Evolutionary conservation across 2,888 invertebrate genomes (phyloP).

Genomic region (Dicycla oo): DNA sequence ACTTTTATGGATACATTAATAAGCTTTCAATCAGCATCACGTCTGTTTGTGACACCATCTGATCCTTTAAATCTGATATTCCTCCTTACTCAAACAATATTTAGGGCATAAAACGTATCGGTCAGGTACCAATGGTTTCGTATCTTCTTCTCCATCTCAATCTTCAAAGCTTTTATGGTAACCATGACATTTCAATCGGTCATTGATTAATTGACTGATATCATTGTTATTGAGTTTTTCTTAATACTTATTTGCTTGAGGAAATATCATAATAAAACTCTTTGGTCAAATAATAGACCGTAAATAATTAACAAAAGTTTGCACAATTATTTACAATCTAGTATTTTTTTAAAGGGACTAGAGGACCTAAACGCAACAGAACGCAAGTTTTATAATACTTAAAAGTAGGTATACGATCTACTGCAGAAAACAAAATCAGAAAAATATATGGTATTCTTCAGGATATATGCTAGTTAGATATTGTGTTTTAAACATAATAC

Average conservation of each 20-base stretch:
- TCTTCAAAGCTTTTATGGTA: slow-evolving; percentile 49
- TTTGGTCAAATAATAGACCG: neutral
- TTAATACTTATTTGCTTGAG: neutral
- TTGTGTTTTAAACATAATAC: too few relatives aligned
- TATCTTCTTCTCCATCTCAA: slow-evolving; percentile 20
- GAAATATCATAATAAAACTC: too few relatives aligned
- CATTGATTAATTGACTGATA: slow-evolving; percentile 47
- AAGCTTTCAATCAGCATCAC: neutral
- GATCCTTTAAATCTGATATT: slow-evolving; percentile 13
- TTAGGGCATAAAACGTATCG: neutral
- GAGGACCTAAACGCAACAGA: too few relatives aligned
- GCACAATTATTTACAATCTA: too few relatives aligned
- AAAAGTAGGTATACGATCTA: too few relatives aligned
- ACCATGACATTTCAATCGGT: slow-evolving; percentile 66
- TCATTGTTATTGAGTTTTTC: neutral
- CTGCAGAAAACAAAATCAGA: too few relatives aligned
- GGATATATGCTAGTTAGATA: too few relatives aligned
- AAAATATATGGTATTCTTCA: too few relatives aligned
- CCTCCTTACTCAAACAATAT: slow-evolving; percentile 5
- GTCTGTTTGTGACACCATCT: neutral
- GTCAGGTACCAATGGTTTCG: neutral
- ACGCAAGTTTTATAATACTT: too few relatives aligned
- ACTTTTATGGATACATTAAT: neutral
- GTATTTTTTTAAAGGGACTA: too few relatives aligned
- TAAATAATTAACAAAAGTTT: neutral